phyloP scores from a whole-genome alignment of 2,113 vertebrate genomes.

The Pachyramphus minor region DNA sequence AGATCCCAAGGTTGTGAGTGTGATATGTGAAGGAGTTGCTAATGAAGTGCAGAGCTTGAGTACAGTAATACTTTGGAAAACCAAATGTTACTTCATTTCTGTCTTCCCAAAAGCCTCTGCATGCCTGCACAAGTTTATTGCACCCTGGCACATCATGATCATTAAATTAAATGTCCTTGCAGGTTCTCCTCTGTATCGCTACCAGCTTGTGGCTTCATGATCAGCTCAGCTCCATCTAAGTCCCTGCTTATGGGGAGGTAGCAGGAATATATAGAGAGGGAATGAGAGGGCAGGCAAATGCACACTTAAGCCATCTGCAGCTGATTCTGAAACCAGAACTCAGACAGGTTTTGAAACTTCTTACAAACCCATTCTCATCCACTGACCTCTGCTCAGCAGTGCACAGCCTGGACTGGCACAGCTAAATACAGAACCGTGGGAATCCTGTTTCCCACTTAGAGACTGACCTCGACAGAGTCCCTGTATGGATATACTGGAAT shows the following conservation, averaged over 20 bases:
- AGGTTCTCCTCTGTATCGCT: not conserved
- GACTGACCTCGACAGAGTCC: not conserved
- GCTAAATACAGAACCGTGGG: slow-evolving; percentile 55
- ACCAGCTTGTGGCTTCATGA: not conserved
- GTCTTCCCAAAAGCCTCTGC: not conserved
- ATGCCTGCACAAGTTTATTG: not conserved
- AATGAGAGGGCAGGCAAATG: not conserved
- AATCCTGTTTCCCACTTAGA: not conserved
- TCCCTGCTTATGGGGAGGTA: not conserved
- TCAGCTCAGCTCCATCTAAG: not conserved
- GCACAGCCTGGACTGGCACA: not conserved
- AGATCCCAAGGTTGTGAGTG: not conserved
- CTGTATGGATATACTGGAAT: slow-evolving; percentile 1
- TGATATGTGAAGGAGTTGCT: not conserved
- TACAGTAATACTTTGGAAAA: not conserved
- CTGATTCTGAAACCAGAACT: not conserved
- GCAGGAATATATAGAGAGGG: not conserved
- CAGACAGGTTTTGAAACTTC: not conserved
- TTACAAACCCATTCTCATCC: not conserved
- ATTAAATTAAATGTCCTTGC: not conserved
- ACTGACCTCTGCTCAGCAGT: not conserved
- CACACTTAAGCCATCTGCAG: not conserved
- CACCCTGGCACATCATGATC: not conserved
- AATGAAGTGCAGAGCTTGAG: not conserved
- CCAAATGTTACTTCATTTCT: not conserved